Evolutionary conservation across 2,113 vertebrate genomes (phyloP), one percentile per base, ranked within the genome.

Genomic region (Excalfactoria chinensis): DNA sequence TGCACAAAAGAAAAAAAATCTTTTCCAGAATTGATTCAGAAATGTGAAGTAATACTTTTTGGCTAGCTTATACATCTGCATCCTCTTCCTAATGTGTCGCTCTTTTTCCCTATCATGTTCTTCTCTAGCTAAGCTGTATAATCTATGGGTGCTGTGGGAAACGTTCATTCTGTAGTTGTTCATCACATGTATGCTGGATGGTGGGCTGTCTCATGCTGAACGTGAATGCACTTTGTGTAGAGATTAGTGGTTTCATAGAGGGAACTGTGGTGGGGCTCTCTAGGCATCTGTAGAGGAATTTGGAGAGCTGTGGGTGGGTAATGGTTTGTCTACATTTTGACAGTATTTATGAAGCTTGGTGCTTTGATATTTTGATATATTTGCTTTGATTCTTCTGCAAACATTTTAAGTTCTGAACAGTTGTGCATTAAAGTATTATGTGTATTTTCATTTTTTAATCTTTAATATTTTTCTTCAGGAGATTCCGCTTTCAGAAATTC

Each of bases 401-500:
- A 40, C 0, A 2, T 26, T 87, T 56, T 48, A 49, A 55, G 70
- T 76, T 78, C n/a, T 66, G 62, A 56, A 15, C 84, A 37, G 71
- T 83, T 49, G 43, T 34, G 18, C 92, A 35, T 80, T 70, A 56
- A 83, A 76, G 62, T 63, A 62, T 21, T 64, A 13, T 34, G 32
- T 92, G 30, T 14, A 0, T 68, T 90, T 82, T 95, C 94, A 76
- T 88, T 95, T 95, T 96, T 93, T 76, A 96, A 95, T 82, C 62
- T 87, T 94, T 86, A 51, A 89, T 93, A 86, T 84, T 93, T 96
- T 95, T 95, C 97, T 97, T 93, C 96, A 99, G 99, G 99, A 99
- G 98, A 99, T 99, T 95, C 99, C 99, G 64, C 98, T 99, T 96
- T 99, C 99, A 75, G 99, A 99, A 98, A 99, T 99, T 97, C 98